Conservation (phyloP, 2,113 vertebrate species). For the Panurus biarmicus region DNA sequence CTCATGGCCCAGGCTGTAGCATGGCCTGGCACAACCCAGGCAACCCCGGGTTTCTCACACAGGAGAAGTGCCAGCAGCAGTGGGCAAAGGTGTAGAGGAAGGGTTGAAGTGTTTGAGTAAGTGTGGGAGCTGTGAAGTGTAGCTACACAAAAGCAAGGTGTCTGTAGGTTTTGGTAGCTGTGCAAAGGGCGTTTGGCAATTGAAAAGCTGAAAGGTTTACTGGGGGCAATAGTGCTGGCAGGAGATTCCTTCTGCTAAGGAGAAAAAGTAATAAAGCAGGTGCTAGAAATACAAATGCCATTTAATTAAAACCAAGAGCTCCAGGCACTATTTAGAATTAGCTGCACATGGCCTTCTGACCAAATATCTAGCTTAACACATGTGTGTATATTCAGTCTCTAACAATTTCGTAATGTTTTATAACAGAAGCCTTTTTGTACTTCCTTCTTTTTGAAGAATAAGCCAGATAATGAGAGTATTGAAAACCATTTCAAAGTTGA, state of each 20-base stretch:
- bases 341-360: not conserved
- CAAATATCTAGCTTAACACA: not conserved
- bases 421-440: not conserved
- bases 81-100: not conserved
- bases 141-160: rapidly evolving
- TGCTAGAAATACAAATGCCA: not conserved
- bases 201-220: not conserved
- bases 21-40: not conserved
- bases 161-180: not conserved
- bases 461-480: not conserved
- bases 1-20: rapidly evolving
- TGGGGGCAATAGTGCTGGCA: rapidly evolving
- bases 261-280: not conserved
- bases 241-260: not conserved
- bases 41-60: not conserved
- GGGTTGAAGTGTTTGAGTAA: not conserved
- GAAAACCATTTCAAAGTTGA: not conserved
- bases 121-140: not conserved
- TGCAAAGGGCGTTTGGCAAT: not conserved
- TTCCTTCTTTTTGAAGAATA: not conserved
- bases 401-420: not conserved
- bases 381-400: not conserved
- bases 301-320: not conserved
- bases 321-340: not conserved
- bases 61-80: not conserved